Base-by-base conservation (phyloP, 2,888 invertebrate genomes). In the Eilema griseolum region DNA sequence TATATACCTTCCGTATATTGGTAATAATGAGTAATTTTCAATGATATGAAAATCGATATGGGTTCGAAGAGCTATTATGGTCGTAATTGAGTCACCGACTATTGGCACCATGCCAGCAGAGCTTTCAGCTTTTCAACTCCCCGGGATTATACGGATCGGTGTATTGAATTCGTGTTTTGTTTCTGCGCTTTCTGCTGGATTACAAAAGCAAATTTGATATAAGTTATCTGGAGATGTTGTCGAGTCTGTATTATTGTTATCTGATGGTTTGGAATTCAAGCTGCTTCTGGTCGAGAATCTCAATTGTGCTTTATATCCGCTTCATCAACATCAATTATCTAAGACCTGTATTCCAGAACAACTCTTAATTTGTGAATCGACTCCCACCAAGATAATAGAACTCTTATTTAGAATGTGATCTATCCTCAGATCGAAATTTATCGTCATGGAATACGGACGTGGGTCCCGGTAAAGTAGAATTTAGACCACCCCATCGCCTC, bases 101-200 rank as follows among this genome's bases (percentile, higher is more conserved):
- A 75, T 74, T 80, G 85, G 85, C 86, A 86, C 86, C 86, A 86
- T 63, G 86, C 86, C 89, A 80, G 79, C 75, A 77, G 76, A 74
- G 79, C 88, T 90, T 74, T 81, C 74, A 81, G 81, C 88, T 90
- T 91, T 92, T 91, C 91, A 90, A 89, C 90, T 88, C 85, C 78
- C 81, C 82, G 73, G 90, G 90, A 90, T 92, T 92, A 91, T 87
- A 84, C 83, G 80, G 82, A 78, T 79, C 72, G 74, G 67, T 82
- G 74, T 81, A 81, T 81, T 81, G 79, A 81, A 81, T 81, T 79
- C 72, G 71, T 78, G 76, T 79, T 77, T 79, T 81, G 81, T 79
- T 81, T 74, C 67, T 56, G 41, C 31, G 28, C 57, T 68, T 64
- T 64, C 61, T 52, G 24, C 37, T 24, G 41, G 62, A 41, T 41